Conservation (phyloP, 1,140 invertebrate genomes). For the Microplitis demolitor region DNA sequence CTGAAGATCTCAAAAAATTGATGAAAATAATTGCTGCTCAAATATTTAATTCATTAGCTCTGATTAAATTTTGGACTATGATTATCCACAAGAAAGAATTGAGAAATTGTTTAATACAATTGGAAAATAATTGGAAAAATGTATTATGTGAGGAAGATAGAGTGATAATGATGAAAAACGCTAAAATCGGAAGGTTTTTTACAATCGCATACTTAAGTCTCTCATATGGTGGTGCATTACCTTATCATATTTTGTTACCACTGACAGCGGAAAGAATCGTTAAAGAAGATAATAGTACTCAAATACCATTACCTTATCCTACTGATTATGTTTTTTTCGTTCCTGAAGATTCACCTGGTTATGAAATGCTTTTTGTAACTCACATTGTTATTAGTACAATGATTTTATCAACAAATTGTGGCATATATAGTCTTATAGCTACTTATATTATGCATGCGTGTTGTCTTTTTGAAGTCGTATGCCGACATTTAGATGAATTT, state of each 20-base stretch:
- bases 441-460: conserved; percentile 47
- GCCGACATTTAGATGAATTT: conserved; percentile 37
- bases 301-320: conserved; percentile 52
- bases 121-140: conserved; percentile 45
- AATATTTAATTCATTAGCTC: conserved; percentile 48
- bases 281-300: conserved; percentile 45
- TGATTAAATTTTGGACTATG: conserved; percentile 53
- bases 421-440: conserved; percentile 50
- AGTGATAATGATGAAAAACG: conserved; percentile 45
- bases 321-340: conserved; percentile 53
- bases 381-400: conserved; percentile 54
- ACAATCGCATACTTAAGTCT: conserved; percentile 47
- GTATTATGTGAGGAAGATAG: conserved; percentile 42
- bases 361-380: conserved; percentile 46
- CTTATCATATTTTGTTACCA: conserved; percentile 54
- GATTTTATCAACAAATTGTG: conserved; percentile 51
- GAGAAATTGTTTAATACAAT: conserved; percentile 40
- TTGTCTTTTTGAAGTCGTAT: conserved; percentile 48
- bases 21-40: conserved; percentile 54
- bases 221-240: conserved; percentile 50
- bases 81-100: conserved; percentile 48
- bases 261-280: conserved; percentile 43
- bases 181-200: conserved; percentile 48
- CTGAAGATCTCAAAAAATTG: conserved; percentile 45
- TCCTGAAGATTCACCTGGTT: conserved; percentile 44